Evolutionary conservation across 2,888 invertebrate species (phyloP), one percentile per base, ranked within the genome.

Genomic region (Trimorus sp.): DNA sequence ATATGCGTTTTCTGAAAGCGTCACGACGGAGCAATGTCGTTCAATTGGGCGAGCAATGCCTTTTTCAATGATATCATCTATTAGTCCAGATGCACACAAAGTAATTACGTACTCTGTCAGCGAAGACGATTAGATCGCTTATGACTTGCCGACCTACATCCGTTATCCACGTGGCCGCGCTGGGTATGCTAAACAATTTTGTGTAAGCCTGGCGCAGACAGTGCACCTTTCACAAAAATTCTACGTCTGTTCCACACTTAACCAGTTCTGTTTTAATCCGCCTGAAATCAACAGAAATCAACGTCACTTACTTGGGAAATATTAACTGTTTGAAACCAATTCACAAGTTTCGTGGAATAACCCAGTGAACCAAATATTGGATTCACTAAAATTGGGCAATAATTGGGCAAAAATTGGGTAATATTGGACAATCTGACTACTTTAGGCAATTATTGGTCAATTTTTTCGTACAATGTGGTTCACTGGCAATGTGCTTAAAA

Each of bases 191-290:
- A 90, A 98, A 96, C 85, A 97, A 93, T 89, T 94, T 94, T 89
- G 96, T 95, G 91, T 98, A 97, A 49, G 98, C 98, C 79, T 96
- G 93, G 71, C 99, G 95, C 84, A 99, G 93, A 90, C 99, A 99
- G 90, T 98, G 96, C 83, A 99, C 93, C 93, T 99, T 99, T 69
- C 98, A 98, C 86, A 99, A 93, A 93, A 98, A 99, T 92, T 99
- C 99, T 0, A 96, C 94, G 92, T 99, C 99, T 2, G 96, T 96
- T 53, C 95, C 94, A 92, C 99, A 99, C 84, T 95, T 95, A 26
- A 98, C 96, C 88, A 97, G 93, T 86, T 98, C 97, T 0, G 98
- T 97, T 79, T 98, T 96, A 69, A 97, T 92, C 37, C 95, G 94
- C 88, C 96, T 95, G 88, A 56, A 88, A 86, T 26, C 26, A 26